Conservation (phyloP, 2,888 invertebrate species). For the Trissolcus japonicus region DNA sequence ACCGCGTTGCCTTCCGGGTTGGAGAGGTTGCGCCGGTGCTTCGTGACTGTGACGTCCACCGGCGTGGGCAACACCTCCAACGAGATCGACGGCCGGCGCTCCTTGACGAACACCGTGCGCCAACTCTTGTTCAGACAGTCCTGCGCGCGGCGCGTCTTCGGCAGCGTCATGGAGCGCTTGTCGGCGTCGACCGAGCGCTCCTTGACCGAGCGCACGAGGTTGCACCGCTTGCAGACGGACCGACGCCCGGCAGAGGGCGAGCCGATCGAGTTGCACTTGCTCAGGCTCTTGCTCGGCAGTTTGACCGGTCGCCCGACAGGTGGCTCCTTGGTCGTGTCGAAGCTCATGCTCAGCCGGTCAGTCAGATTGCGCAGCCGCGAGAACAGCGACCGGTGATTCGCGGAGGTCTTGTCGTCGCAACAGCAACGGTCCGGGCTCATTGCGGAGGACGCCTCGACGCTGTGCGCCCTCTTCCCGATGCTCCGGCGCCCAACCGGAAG, state of each 20-base stretch:
- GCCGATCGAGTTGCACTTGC: constrained; percentile 68
- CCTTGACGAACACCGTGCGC: constrained; percentile 71
- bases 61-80: constrained; percentile 68
- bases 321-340: constrained; percentile 76
- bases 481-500: constrained; percentile 59
- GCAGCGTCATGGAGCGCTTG: constrained; percentile 73
- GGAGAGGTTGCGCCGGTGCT: constrained; percentile 69
- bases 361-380: constrained; percentile 78
- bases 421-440: constrained; percentile 61
- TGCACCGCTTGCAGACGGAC: constrained; percentile 70
- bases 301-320: constrained; percentile 55
- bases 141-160: constrained; percentile 70
- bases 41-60: constrained; percentile 55
- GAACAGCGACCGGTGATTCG: constrained; percentile 77
- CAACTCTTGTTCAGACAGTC: constrained; percentile 72
- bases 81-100: constrained; percentile 69
- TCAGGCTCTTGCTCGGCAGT: constrained; percentile 60
- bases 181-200: constrained; percentile 64
- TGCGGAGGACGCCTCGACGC: constrained; percentile 15
- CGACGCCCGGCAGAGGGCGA: constrained; percentile 56
- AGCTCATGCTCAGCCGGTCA: constrained; percentile 77
- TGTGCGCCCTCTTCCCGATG: constrained; percentile 58
- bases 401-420: constrained; percentile 70
- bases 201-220: constrained; percentile 65
- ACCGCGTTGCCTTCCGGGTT: constrained; percentile 69